phyloP scores from a whole-genome alignment of 2,888 invertebrate genomes.

The Harpalus rubripes region DNA sequence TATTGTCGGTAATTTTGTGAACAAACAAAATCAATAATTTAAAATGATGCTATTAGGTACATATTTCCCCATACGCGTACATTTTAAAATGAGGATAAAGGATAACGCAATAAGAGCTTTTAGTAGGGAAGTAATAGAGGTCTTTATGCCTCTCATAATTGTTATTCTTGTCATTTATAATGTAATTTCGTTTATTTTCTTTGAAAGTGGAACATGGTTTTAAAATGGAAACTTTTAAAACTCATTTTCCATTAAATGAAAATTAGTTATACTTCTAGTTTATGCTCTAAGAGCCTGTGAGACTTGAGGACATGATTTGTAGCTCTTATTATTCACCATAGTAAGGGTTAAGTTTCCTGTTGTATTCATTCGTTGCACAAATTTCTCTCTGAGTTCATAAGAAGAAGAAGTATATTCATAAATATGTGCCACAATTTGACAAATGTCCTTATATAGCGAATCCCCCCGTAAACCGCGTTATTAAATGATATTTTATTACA shows the following conservation, averaged over 20 bases:
- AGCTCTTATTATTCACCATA: neutral
- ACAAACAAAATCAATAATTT: constrained; percentile 35
- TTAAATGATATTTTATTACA: no score
- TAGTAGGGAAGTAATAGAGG: neutral
- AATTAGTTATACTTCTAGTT: constrained; percentile 24
- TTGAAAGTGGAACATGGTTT: constrained; percentile 24
- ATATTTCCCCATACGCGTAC: constrained; percentile 6
- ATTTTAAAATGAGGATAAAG: neutral
- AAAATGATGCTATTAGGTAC: constrained; percentile 10
- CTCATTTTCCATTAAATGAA: constrained; percentile 29
- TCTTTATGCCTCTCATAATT: constrained; percentile 15
- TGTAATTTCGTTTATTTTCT: constrained; percentile 35
- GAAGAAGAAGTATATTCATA: no score
- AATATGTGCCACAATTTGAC: no score
- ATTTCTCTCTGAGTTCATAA: no score
- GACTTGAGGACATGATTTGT: neutral
- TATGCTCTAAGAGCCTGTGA: neutral
- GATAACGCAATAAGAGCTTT: neutral
- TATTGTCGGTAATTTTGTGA: constrained; percentile 29
- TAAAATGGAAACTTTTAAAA: constrained; percentile 27
- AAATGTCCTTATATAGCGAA: no score
- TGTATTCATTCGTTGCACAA: neutral
- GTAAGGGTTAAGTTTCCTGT: neutral
- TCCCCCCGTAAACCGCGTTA: no score
- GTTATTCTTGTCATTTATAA: constrained; percentile 35